A percentile compares a stretch with the other conserved stretches of the same genome.
These are phyloP conservation scores for Apistogramma diplotaenia DNA, from an alignment of 2,113 vertebrate genomes.

Conservation along the genomic window DNA sequence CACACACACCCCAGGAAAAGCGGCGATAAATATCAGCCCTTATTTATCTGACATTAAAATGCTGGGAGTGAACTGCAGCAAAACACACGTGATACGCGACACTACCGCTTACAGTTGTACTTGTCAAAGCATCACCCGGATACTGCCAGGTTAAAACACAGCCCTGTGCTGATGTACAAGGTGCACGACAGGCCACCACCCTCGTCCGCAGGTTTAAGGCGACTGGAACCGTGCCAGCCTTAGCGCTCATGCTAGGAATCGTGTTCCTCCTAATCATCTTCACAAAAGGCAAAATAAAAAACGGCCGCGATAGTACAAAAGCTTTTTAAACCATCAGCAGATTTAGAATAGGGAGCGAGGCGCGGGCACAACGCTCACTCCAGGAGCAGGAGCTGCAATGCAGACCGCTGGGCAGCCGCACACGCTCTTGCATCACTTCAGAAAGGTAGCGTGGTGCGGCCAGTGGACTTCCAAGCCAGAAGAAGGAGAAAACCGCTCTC, in stretches of 20 bases:
- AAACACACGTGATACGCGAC: background rate
- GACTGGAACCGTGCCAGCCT: background rate
- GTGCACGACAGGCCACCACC: background rate
- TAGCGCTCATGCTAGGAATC: background rate
- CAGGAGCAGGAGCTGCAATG: conserved; percentile 69
- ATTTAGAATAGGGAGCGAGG: conserved; percentile 1
- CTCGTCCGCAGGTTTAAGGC: background rate
- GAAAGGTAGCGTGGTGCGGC: conserved; percentile 16
- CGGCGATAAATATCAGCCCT: background rate
- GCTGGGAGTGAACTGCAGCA: background rate
- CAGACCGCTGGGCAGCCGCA: conserved; percentile 50
- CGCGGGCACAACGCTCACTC: conserved; percentile 39
- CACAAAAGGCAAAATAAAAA: background rate
- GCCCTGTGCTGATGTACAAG: background rate
- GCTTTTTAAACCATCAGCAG: conserved; percentile 28
- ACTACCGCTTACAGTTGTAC: background rate
- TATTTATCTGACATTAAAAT: background rate
- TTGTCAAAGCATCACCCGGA: background rate
- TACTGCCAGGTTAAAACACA: background rate
- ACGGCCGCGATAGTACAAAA: background rate
- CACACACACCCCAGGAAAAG: background rate
- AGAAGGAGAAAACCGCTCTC: background rate
- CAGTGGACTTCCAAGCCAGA: background rate
- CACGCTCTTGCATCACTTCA: conserved; percentile 38
- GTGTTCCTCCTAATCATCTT: background rate